Evolutionary conservation across 2,888 invertebrate species (phyloP).

Genomic region (Folsomia candida): DNA sequence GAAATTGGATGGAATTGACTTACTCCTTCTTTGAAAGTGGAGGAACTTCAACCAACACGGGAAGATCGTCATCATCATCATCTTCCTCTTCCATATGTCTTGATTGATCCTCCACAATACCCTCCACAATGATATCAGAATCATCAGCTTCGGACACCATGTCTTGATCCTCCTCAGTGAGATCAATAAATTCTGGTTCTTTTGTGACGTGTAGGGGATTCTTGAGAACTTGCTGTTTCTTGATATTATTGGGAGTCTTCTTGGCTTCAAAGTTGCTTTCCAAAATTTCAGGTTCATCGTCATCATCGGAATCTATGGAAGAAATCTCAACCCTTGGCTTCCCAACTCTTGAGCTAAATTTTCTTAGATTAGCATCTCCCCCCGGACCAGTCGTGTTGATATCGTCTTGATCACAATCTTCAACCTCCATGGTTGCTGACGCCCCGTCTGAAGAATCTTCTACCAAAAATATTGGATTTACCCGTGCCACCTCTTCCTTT

Average conservation of each 20-base stretch:
- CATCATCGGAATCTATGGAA: not conserved
- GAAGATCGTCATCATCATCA: constrained; percentile 29
- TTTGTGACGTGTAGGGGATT: not conserved
- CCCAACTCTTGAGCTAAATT: not conserved
- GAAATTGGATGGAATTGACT: too few species aligned
- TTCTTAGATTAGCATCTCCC: too few species aligned
- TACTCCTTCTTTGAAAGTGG: constrained; percentile 30
- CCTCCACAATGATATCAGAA: constrained; percentile 14
- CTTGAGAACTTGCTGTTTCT: not conserved
- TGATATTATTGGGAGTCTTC: not conserved
- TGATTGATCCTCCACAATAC: not conserved
- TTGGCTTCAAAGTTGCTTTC: not conserved
- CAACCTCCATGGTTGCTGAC: not conserved
- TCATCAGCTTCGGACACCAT: not conserved
- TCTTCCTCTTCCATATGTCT: not conserved
- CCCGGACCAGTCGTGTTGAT: not conserved
- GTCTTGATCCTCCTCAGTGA: constrained; percentile 22
- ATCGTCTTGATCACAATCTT: not conserved
- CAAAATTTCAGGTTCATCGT: constrained; percentile 1
- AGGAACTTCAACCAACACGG: constrained; percentile 34
- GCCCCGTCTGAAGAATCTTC: too few species aligned
- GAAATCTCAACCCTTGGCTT: not conserved
- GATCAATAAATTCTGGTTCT: constrained; percentile 27
- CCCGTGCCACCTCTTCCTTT: too few species aligned
- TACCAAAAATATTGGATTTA: too few species aligned